Conservation (phyloP, 2,797 vertebrate genomes). For the Paramormyrops hopkinsi region DNA sequence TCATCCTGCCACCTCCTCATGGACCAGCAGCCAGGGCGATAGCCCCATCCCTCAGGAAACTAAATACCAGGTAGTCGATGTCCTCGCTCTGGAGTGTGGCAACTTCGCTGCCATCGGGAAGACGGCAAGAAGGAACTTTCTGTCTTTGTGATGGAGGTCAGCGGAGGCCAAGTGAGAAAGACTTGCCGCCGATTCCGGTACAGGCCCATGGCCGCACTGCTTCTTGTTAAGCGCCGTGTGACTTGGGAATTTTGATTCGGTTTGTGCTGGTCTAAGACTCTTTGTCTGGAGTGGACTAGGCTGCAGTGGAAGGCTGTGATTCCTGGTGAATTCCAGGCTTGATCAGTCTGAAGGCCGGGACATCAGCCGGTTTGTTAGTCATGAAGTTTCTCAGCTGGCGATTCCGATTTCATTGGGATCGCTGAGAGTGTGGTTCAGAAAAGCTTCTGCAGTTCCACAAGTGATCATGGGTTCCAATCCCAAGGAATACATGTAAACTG, state of each 20-base stretch:
- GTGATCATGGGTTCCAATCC: neutral
- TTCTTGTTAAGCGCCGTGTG: conserved; percentile 34
- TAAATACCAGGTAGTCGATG: conserved; percentile 51
- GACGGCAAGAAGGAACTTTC: conserved; percentile 32
- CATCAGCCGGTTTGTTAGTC: neutral
- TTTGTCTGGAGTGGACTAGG: conserved; percentile 51
- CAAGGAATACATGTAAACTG: neutral
- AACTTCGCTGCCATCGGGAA: neutral
- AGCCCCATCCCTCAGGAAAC: conserved; percentile 48
- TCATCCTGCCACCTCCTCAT: conserved; percentile 26
- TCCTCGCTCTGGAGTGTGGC: neutral
- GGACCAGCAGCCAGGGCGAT: conserved; percentile 50
- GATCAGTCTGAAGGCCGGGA: neutral
- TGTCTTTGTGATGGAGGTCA: neutral
- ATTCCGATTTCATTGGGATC: neutral
- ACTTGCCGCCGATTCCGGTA: neutral
- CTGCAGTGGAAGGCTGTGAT: conserved; percentile 54
- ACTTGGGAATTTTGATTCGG: conserved; percentile 50
- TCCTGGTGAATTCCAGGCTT: neutral
- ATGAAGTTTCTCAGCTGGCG: neutral
- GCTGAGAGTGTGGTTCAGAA: neutral
- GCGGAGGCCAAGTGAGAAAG: neutral
- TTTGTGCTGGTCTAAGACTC: conserved; percentile 41
- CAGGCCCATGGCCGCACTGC: neutral
- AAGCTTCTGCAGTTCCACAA: neutral